phyloP scores from a whole-genome alignment of 1,140 invertebrate genomes.

The Scaptomyza graminum region DNA sequence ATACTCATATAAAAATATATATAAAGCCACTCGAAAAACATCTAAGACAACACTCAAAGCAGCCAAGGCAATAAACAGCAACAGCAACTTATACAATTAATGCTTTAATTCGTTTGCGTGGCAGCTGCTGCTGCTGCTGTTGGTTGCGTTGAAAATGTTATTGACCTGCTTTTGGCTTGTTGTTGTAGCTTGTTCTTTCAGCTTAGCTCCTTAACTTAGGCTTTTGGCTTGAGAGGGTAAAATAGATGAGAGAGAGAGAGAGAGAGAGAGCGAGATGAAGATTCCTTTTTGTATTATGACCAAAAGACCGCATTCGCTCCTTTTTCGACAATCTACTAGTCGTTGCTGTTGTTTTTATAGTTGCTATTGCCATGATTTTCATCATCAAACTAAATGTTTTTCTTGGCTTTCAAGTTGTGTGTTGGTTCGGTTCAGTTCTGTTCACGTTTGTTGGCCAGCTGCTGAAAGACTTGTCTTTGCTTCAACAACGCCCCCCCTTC shows the following conservation, averaged over 20 bases:
- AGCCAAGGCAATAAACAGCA: conserved; percentile 1
- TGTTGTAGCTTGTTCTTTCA: too few species aligned
- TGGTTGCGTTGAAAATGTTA: conserved; percentile 37
- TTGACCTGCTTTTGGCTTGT: conserved; percentile 36
- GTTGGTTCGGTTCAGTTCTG: conserved; percentile 33
- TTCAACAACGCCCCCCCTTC: neutral
- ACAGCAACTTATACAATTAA: conserved; percentile 34
- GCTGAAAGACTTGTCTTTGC: conserved; percentile 25
- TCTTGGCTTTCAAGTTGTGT: conserved; percentile 72
- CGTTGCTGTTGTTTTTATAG: conserved; percentile 38
- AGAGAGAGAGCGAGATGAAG: too few species aligned
- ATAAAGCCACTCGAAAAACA: conserved; percentile 13
- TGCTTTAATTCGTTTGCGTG: conserved; percentile 55
- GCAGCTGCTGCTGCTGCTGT: conserved; percentile 27
- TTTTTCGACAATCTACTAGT: conserved; percentile 33
- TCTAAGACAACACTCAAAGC: neutral
- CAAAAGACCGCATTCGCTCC: conserved; percentile 13
- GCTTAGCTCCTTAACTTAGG: conserved; percentile 14
- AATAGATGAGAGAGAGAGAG: too few species aligned
- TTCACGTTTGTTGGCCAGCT: conserved; percentile 56
- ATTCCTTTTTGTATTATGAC: conserved; percentile 23
- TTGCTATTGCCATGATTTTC: conserved; percentile 80
- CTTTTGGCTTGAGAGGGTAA: too few species aligned
- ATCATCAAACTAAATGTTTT: conserved; percentile 80
- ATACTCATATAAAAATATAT: neutral